Evolutionary conservation across 2,113 vertebrate species (phyloP), one percentile per base, ranked within the genome.

Genomic region (Prinia subflava): DNA sequence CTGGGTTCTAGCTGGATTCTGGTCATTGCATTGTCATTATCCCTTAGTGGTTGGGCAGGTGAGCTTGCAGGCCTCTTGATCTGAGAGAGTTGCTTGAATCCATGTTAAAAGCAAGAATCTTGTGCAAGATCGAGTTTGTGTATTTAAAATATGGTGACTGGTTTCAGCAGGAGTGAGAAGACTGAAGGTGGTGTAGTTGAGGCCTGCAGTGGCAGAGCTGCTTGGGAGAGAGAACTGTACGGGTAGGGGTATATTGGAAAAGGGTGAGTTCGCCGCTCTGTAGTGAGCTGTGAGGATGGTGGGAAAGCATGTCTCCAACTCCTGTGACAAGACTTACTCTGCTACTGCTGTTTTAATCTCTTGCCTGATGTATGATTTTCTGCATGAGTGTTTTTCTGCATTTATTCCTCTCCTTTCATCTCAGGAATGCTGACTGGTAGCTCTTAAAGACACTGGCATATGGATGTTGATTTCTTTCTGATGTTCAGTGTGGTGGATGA

Each of bases 401-500:
- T 83, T 95, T 37, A 31, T 70, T 73, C 15, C 6, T 37, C 65
- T 90, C 75, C n/a, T n/a, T n/a, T 44, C 74, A 7, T 37, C 24
- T 39, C 49, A 98, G 98, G 98, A 73, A 67, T 89, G 6, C 92
- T 98, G 92, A 90, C 97, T 87, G 97, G 90, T 33, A 80, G 37
- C 14, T 97, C 98, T 92, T 96, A 96, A 59, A 95, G 63, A 6
- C 95, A 98, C 12, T 85, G 62, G 56, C 98, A 98, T 13, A 95
- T 98, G 75, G 97, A 98, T 50, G 41, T 96, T n/a, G 92, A 97
- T 89, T 98, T 98, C 94, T 98, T 98, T 82, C 94, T 98, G 46
- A 97, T 98, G 96, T 98, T 98, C 94, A 98, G 96, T 71, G 97
- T 98, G 71, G 88, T 98, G 30, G 98, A 98, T 95, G 98, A 98